Evolutionary conservation across 2,797 vertebrate species (phyloP).

Genomic region (Pangasius sanitwongsei): DNA sequence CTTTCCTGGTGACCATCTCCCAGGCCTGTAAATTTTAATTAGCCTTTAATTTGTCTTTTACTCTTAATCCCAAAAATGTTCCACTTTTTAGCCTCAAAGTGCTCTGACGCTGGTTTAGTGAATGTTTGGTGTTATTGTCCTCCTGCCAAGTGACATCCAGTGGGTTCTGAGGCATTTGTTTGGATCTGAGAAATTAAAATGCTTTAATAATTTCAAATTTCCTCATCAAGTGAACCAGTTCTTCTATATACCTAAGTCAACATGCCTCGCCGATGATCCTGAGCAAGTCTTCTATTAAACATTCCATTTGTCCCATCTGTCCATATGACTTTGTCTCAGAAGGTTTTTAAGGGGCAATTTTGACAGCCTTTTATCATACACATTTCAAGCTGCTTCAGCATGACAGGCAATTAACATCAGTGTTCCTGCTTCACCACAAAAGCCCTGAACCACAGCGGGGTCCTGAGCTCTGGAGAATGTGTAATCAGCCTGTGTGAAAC

Average conservation of each 20-base stretch:
- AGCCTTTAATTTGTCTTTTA: not conserved
- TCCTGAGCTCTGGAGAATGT: constrained; percentile 34
- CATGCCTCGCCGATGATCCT: not conserved
- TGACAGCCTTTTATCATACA: not conserved
- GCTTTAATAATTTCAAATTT: not conserved
- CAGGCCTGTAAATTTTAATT: not conserved
- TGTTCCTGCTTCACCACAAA: constrained; percentile 26
- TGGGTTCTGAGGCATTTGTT: not conserved
- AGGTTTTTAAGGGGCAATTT: not conserved
- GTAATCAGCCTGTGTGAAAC: constrained; percentile 32
- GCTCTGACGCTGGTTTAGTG: not conserved
- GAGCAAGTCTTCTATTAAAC: not conserved
- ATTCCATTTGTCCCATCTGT: not conserved
- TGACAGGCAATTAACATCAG: constrained; percentile 33
- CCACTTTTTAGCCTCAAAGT: not conserved
- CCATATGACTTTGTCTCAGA: not conserved
- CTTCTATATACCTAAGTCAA: not conserved
- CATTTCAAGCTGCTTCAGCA: not conserved
- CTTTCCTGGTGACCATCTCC: not conserved
- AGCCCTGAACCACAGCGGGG: constrained; percentile 32
- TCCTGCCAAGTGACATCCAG: not conserved
- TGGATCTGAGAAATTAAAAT: not conserved
- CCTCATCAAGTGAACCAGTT: not conserved
- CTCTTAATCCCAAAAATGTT: not conserved
- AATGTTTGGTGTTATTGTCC: not conserved